These are phyloP conservation scores for Drosophila sulfurigaster DNA, from an alignment of 1,140 invertebrate species.

Conservation along the genomic window DNA sequence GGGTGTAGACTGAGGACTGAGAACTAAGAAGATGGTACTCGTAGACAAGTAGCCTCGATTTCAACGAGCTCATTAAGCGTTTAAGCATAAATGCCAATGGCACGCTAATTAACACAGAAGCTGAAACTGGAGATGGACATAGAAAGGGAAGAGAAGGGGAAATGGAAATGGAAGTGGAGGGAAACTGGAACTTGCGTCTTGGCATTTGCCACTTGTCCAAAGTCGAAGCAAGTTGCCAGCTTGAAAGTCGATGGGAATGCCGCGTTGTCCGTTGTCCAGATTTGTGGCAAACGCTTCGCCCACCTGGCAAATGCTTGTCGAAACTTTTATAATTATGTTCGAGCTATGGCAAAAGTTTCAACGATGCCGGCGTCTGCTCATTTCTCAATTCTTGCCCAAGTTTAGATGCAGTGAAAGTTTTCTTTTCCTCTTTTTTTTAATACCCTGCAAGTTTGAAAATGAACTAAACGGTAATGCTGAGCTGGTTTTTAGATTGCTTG, in stretches of 20 bases:
- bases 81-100: slow-evolving; percentile 82
- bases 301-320: slow-evolving; percentile 82
- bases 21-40: not conserved
- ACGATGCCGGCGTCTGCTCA: slow-evolving; percentile 48
- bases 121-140: not conserved
- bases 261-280: slow-evolving; percentile 22
- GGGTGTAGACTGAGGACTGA: not conserved
- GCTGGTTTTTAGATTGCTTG: not conserved
- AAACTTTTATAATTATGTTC: slow-evolving; percentile 84
- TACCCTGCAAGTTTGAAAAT: not conserved
- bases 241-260: slow-evolving; percentile 29
- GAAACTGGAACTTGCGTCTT: slow-evolving; percentile 48
- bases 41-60: slow-evolving; percentile 61
- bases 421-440: slow-evolving; percentile 30
- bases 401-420: slow-evolving; percentile 78
- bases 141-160: not conserved
- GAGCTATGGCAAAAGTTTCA: slow-evolving; percentile 80
- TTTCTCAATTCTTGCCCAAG: slow-evolving; percentile 64
- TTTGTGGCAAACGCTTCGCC: slow-evolving; percentile 51
- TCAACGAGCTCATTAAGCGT: slow-evolving; percentile 79
- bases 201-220: slow-evolving; percentile 70
- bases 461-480: not conserved
- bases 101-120: slow-evolving; percentile 71
- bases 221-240: slow-evolving; percentile 39
- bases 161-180: not conserved